phyloP scores from a whole-genome alignment of 1,140 invertebrate genomes.

The Caligus rogercresseyi region DNA sequence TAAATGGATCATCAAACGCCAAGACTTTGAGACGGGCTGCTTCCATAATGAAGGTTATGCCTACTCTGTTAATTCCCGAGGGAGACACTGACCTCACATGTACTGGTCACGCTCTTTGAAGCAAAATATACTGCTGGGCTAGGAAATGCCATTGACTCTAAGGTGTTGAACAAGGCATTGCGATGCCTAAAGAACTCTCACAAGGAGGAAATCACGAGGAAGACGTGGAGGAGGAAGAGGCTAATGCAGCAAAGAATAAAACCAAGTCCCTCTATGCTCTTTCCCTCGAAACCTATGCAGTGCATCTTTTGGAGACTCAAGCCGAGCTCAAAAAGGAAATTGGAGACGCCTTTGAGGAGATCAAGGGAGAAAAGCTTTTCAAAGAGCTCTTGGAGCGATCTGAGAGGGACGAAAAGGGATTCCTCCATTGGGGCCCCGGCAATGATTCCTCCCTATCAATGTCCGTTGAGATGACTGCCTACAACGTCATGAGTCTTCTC shows the following conservation, averaged over 20 bases:
- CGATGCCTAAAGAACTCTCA: constrained; percentile 26
- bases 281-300: neutral
- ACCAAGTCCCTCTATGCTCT: neutral
- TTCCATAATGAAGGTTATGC: constrained; percentile 34
- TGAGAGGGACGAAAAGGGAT: constrained; percentile 25
- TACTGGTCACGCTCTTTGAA: constrained; percentile 43
- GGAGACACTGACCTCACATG: constrained; percentile 44
- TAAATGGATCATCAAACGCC: constrained; percentile 31
- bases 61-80: constrained; percentile 38
- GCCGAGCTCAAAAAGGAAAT: constrained; percentile 16
- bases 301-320: neutral
- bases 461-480: constrained; percentile 54
- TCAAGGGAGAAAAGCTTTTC: constrained; percentile 19
- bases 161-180: constrained; percentile 33
- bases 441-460: constrained; percentile 22
- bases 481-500: constrained; percentile 44
- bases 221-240: constrained; percentile 38
- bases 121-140: constrained; percentile 32
- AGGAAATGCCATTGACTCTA: constrained; percentile 37
- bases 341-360: constrained; percentile 20
- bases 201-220: constrained; percentile 34
- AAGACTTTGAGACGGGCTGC: constrained; percentile 33
- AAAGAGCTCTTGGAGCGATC: constrained; percentile 1
- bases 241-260: constrained; percentile 35
- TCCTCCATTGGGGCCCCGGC: constrained; percentile 32